phyloP scores from a whole-genome alignment of 1,140 invertebrate genomes.

The Macrobrachium nipponense region DNA sequence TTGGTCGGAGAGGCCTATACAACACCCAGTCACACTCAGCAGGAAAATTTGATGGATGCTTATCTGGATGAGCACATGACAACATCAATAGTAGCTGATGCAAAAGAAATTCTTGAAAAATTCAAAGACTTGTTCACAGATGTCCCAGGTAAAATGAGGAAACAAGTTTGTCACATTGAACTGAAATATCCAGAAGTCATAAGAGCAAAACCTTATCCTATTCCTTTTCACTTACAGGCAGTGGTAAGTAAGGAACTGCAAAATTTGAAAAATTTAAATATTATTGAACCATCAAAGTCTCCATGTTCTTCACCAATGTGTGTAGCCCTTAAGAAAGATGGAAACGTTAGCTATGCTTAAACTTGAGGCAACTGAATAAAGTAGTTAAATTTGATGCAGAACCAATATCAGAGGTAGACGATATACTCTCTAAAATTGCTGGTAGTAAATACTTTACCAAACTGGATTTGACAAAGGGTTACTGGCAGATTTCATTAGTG shows the following conservation, averaged over 20 bases:
- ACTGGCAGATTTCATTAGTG: background rate
- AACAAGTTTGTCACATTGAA: background rate
- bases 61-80: too few relatives aligned
- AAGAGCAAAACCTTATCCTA: background rate
- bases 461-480: constrained; percentile 9
- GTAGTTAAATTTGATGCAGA: background rate
- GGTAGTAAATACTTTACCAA: too few relatives aligned
- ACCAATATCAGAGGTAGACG: too few relatives aligned
- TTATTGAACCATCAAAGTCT: too few relatives aligned
- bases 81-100: too few relatives aligned
- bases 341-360: background rate
- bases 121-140: too few relatives aligned
- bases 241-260: too few relatives aligned
- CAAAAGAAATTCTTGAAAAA: too few relatives aligned
- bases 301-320: background rate
- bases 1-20: background rate
- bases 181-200: background rate
- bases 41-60: too few relatives aligned
- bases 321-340: background rate
- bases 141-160: too few relatives aligned
- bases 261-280: background rate
- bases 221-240: background rate
- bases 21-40: too few relatives aligned
- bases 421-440: background rate
- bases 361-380: background rate